These are phyloP conservation scores for Tenualosa ilisha DNA, from an alignment of 2,797 vertebrate species.

Conservation along the genomic window DNA sequence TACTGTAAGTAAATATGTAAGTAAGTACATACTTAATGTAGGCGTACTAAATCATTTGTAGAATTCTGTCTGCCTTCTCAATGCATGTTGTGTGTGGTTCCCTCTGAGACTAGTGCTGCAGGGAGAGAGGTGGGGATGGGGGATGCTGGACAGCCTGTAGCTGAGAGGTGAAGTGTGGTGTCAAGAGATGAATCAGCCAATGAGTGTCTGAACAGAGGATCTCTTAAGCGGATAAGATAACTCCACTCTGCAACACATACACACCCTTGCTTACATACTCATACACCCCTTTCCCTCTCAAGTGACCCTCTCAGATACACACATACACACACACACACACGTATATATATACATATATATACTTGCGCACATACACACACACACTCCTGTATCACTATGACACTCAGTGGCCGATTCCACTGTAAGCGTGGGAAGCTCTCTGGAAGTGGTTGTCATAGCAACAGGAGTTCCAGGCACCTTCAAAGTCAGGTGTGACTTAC, in stretches of 20 bases:
- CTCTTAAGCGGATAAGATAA: conserved; percentile 62
- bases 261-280: conserved; percentile 32
- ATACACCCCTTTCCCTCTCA: neutral
- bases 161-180: conserved; percentile 53
- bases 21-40: too few species aligned
- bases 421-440: conserved; percentile 77
- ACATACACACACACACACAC: neutral
- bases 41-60: too few species aligned
- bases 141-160: neutral
- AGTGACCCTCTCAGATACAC: conserved; percentile 34
- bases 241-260: conserved; percentile 2
- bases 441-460: conserved; percentile 70
- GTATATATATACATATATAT: conserved; percentile 28
- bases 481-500: conserved; percentile 60
- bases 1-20: too few species aligned
- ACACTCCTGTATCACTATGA: neutral
- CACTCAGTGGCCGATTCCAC: conserved; percentile 56
- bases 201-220: conserved; percentile 75
- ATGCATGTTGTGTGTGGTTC: neutral
- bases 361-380: conserved; percentile 35
- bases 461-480: conserved; percentile 68
- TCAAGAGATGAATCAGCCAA: conserved; percentile 70
- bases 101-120: too few species aligned
- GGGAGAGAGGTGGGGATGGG: too few species aligned
- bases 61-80: too few species aligned